phyloP scores from a whole-genome alignment of 2,888 invertebrate genomes.

The Keiferia lycopersicella region DNA sequence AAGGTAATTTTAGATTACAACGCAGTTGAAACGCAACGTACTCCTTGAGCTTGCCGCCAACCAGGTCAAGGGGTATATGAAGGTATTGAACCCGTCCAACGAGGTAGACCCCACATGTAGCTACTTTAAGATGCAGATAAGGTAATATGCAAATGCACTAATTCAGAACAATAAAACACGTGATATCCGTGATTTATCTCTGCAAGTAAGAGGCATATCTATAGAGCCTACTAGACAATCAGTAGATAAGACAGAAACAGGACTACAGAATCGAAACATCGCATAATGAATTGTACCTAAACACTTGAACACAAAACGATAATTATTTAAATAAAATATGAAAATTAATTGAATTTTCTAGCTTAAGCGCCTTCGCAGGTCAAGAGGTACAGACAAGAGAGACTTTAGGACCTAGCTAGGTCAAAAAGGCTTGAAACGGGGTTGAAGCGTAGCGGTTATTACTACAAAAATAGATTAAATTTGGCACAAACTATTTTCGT shows the following conservation, averaged over 20 bases:
- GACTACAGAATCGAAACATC: background rate
- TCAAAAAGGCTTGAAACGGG: too few relatives aligned
- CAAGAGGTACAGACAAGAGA: too few relatives aligned
- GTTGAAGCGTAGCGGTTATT: too few relatives aligned
- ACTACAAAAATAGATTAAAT: too few relatives aligned
- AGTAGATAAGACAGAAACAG: background rate
- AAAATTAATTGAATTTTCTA: too few relatives aligned
- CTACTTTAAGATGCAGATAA: conserved; percentile 4
- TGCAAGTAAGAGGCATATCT: background rate
- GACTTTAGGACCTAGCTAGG: too few relatives aligned
- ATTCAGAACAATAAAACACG: conserved; percentile 1
- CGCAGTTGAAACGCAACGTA: background rate
- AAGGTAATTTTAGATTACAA: background rate
- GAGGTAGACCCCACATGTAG: background rate
- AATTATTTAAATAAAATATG: too few relatives aligned
- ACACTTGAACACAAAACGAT: too few relatives aligned
- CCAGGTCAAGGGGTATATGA: conserved; percentile 35
- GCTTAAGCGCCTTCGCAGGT: too few relatives aligned
- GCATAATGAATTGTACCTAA: too few relatives aligned
- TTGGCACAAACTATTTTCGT: too few relatives aligned
- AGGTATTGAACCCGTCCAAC: conserved; percentile 27
- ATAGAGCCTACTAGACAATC: background rate
- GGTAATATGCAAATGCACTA: background rate
- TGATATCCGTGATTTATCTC: background rate
- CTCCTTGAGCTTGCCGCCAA: conserved; percentile 24